Evolutionary conservation across 2,888 invertebrate species (phyloP).

Genomic region (Melanostoma scalare): DNA sequence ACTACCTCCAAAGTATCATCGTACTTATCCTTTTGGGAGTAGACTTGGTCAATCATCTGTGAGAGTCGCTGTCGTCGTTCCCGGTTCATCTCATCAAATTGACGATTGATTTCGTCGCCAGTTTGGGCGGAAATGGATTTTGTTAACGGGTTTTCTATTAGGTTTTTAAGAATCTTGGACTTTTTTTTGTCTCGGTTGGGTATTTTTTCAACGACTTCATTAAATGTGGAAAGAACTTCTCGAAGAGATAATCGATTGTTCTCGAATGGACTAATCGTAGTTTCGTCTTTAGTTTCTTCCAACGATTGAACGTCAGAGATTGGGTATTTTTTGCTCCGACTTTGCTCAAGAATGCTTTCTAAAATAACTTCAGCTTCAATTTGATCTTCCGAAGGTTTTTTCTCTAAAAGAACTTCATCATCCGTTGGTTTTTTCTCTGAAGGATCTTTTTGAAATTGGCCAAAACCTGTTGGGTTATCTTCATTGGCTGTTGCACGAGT

Average conservation of each 20-base stretch:
- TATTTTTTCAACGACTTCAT: slow-evolving; percentile 64
- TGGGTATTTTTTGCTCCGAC: too few species aligned
- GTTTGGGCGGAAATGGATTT: slow-evolving; percentile 74
- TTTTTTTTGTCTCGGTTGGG: slow-evolving; percentile 40
- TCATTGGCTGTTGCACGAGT: not conserved
- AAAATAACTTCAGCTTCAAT: too few species aligned
- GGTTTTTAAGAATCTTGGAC: slow-evolving; percentile 46
- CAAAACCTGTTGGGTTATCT: not conserved
- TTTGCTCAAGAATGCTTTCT: too few species aligned
- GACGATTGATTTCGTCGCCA: slow-evolving; percentile 72
- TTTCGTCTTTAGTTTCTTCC: too few species aligned
- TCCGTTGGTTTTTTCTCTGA: not conserved
- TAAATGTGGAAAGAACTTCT: slow-evolving; percentile 70
- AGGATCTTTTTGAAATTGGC: too few species aligned
- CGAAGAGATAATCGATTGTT: slow-evolving; percentile 55
- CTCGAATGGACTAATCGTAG: too few species aligned
- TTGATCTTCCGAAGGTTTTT: too few species aligned
- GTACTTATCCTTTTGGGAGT: slow-evolving; percentile 77
- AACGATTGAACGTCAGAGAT: too few species aligned
- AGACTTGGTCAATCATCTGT: slow-evolving; percentile 76
- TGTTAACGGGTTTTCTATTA: slow-evolving; percentile 63
- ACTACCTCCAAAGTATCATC: slow-evolving; percentile 78
- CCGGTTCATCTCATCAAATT: slow-evolving; percentile 74
- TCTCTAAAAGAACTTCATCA: not conserved
- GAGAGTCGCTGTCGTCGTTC: slow-evolving; percentile 72